A percentile compares a stretch with the other conserved stretches of the same genome.
Evolutionary conservation across 1,140 invertebrate species (phyloP).

Genomic region (Coenobita brevimanus): DNA sequence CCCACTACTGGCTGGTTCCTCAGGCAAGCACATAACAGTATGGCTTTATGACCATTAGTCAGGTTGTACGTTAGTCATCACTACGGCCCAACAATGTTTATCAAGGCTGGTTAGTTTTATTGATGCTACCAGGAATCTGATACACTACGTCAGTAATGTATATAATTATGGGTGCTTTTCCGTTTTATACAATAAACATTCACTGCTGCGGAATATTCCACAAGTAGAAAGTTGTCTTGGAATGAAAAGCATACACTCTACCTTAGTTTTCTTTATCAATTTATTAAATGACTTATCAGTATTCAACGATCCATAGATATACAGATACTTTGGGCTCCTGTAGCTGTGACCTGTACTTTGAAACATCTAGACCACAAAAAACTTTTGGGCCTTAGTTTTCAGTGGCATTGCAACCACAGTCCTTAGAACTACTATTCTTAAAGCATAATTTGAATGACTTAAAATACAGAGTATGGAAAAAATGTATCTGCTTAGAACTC

Average conservation of each 20-base stretch:
- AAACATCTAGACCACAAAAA: conserved; percentile 41
- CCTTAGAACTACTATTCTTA: conserved; percentile 61
- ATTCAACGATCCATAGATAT: conserved; percentile 61
- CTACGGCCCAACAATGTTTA: conserved; percentile 61
- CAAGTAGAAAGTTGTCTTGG: conserved; percentile 43
- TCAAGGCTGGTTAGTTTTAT: conserved; percentile 53
- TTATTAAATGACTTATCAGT: conserved; percentile 57
- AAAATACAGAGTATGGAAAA: conserved; percentile 59
- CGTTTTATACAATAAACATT: background rate
- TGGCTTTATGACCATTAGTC: conserved; percentile 53
- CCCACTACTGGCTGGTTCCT: conserved; percentile 64
- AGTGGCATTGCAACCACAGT: conserved; percentile 54
- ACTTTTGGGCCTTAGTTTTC: conserved; percentile 51
- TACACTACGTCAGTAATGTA: background rate
- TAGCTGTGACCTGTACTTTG: conserved; percentile 64
- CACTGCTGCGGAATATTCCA: background rate
- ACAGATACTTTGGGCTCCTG: conserved; percentile 64
- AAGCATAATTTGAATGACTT: conserved; percentile 62
- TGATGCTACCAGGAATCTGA: conserved; percentile 31
- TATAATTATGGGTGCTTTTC: conserved; percentile 11
- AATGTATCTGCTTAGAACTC: conserved; percentile 31
- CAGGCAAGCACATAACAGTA: conserved; percentile 57
- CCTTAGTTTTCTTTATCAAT: conserved; percentile 62
- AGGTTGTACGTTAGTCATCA: conserved; percentile 64
- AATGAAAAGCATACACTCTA: conserved; percentile 65